Evolutionary conservation across 1,140 invertebrate genomes (phyloP).

Genomic region (Myzus persicae): DNA sequence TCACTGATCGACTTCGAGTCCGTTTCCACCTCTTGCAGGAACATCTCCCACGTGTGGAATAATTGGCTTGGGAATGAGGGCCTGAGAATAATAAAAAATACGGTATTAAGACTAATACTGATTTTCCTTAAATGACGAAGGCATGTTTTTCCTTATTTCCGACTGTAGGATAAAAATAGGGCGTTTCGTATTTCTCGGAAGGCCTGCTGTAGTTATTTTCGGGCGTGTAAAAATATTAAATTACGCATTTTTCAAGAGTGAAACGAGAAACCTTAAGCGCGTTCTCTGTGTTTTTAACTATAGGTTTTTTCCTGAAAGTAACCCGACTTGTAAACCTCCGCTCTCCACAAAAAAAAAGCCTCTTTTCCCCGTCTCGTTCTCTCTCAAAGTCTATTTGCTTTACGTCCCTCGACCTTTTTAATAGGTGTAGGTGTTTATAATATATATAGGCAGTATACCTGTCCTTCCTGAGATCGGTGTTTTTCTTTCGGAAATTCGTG

Average conservation of each 20-base stretch:
- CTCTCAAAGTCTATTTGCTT: neutral
- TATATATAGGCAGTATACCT: slow-evolving; percentile 69
- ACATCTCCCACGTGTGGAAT: slow-evolving; percentile 89
- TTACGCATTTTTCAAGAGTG: neutral
- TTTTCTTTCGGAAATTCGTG: slow-evolving; percentile 85
- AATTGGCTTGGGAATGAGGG: slow-evolving; percentile 81
- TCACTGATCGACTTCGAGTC: slow-evolving; percentile 91
- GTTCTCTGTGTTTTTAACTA: neutral
- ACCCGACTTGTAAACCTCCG: neutral
- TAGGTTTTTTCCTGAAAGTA: neutral
- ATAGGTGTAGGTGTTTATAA: neutral
- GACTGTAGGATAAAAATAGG: neutral
- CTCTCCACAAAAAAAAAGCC: neutral
- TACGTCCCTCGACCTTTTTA: neutral
- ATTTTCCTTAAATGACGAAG: neutral
- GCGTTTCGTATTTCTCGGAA: slow-evolving; percentile 11
- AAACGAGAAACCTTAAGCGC: neutral
- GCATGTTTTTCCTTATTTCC: neutral
- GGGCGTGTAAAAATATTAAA: slow-evolving; percentile 16
- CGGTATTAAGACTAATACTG: neutral
- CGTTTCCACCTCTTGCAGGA: slow-evolving; percentile 91
- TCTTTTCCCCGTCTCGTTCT: neutral
- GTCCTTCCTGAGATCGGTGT: slow-evolving; percentile 87
- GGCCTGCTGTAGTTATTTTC: neutral
- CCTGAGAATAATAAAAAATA: slow-evolving; percentile 67